Conservation (phyloP, 2,113 vertebrate species). For the Neotoma lepida region DNA sequence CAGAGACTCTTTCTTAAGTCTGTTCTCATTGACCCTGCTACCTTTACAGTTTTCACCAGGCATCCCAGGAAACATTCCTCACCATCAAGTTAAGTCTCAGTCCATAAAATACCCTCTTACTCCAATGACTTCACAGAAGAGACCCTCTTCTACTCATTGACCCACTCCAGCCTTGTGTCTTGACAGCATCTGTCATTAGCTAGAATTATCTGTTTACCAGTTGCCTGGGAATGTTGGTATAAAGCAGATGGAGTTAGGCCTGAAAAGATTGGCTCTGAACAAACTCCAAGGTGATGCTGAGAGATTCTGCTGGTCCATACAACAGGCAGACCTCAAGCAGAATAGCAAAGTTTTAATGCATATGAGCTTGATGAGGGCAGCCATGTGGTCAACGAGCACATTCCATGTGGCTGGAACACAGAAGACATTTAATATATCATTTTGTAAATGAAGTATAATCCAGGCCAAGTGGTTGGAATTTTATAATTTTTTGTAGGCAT, state of each 20-base stretch:
- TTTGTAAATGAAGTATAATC: slow-evolving; percentile 10
- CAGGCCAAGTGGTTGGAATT: neutral
- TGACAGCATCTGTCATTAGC: neutral
- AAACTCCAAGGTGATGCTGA: neutral
- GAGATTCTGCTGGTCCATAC: neutral
- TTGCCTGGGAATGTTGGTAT: neutral
- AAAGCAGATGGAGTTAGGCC: neutral
- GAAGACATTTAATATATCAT: neutral
- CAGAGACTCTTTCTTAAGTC: neutral
- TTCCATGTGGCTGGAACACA: neutral
- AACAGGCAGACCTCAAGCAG: neutral
- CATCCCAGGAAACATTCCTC: neutral
- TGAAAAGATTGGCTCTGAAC: neutral
- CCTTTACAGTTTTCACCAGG: neutral
- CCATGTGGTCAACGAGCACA: neutral
- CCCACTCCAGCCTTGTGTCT: neutral
- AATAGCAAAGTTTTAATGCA: neutral
- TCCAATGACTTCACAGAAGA: neutral
- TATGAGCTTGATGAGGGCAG: neutral
- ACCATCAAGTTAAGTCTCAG: neutral
- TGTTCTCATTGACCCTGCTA: neutral
- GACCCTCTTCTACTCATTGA: neutral
- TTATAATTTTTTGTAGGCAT: neutral
- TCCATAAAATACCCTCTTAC: neutral
- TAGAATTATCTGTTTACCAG: neutral